Conservation (phyloP, 2,113 vertebrate genomes). For the Heterochromis multidens region DNA sequence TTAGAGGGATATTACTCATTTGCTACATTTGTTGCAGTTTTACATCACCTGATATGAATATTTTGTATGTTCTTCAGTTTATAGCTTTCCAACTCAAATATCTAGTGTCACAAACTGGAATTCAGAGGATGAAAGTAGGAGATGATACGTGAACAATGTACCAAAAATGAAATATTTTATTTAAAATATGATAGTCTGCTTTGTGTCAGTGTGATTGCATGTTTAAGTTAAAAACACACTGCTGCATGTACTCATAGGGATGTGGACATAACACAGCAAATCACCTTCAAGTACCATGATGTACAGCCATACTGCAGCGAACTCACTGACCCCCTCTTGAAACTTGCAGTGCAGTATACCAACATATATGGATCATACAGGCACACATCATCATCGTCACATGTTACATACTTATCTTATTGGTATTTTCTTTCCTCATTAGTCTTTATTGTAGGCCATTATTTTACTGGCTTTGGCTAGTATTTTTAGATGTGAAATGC, state of each 20-base stretch:
- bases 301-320: neutral
- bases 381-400: neutral
- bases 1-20: neutral
- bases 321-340: slow-evolving; percentile 17
- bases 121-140: neutral
- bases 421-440: neutral
- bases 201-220: neutral
- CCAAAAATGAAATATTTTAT: neutral
- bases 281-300: neutral
- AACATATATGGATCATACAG: neutral
- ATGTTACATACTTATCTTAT: neutral
- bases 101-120: neutral
- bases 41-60: neutral
- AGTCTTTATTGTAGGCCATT: neutral
- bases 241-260: neutral
- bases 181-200: neutral
- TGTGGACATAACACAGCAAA: neutral
- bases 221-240: neutral
- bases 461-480: neutral
- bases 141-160: neutral
- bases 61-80: neutral
- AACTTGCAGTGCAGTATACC: neutral
- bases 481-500: slow-evolving; percentile 30
- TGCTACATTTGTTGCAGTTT: neutral
- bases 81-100: neutral